A percentile compares a stretch with the other conserved stretches of the same genome.
phyloP scores from a whole-genome alignment of 2,113 vertebrate species.

The Coreoperca whiteheadi region DNA sequence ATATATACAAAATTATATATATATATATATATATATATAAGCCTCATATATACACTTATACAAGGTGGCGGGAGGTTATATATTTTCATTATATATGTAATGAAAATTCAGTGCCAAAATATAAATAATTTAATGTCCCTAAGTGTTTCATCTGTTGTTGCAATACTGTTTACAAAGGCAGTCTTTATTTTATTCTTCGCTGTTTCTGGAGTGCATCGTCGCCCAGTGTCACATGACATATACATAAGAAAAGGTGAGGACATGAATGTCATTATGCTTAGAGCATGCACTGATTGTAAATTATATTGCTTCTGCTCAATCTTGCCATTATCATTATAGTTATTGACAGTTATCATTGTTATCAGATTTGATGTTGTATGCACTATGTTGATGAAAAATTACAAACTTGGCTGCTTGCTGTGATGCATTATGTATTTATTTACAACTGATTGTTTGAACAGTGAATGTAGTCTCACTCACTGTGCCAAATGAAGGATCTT shows the following conservation, averaged over 20 bases:
- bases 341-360: constrained; percentile 84
- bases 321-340: constrained; percentile 81
- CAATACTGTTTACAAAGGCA: constrained; percentile 84
- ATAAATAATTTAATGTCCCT: constrained; percentile 83
- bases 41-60: constrained; percentile 75
- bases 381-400: constrained; percentile 84
- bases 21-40: constrained; percentile 71
- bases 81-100: constrained; percentile 82
- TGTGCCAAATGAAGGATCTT: constrained; percentile 77
- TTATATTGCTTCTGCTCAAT: constrained; percentile 86
- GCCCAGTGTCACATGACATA: constrained; percentile 77
- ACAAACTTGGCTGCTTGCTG: constrained; percentile 85
- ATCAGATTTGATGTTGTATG: constrained; percentile 88
- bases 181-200: constrained; percentile 83
- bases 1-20: constrained; percentile 64
- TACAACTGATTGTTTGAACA: constrained; percentile 79
- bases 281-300: constrained; percentile 88
- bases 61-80: constrained; percentile 71
- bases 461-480: constrained; percentile 79
- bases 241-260: constrained; percentile 76
- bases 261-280: constrained; percentile 86
- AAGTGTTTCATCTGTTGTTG: constrained; percentile 82
- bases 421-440: constrained; percentile 85
- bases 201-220: constrained; percentile 79
- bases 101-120: constrained; percentile 88